These are phyloP conservation scores for Ochlodes sylvanus DNA, from an alignment of 2,888 invertebrate genomes.

Conservation along the genomic window DNA sequence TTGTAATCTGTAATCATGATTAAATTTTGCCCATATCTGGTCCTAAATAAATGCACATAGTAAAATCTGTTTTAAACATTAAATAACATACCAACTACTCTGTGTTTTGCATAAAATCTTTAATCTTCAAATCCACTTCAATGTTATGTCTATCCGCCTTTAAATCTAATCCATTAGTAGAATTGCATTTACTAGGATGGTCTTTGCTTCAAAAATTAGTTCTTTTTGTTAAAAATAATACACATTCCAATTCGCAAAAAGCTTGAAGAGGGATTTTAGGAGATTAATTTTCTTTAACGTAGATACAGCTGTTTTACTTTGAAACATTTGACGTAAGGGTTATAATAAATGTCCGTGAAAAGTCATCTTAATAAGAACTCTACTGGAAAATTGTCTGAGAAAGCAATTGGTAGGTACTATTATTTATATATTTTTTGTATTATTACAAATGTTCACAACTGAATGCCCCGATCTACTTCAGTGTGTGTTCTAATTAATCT, in stretches of 20 bases:
- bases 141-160: neutral
- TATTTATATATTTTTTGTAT: neutral
- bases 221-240: constrained; percentile 1
- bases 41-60: too few relatives aligned
- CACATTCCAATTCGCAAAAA: neutral
- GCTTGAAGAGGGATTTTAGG: neutral
- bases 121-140: too few relatives aligned
- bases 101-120: too few relatives aligned
- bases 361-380: neutral
- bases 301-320: neutral
- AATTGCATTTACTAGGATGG: neutral
- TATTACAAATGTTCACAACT: too few relatives aligned
- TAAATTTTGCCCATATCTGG: too few relatives aligned
- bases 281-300: constrained; percentile 2
- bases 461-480: too few relatives aligned
- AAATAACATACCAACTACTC: too few relatives aligned
- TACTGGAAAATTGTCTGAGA: too few relatives aligned
- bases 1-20: too few relatives aligned
- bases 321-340: neutral
- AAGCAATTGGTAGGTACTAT: too few relatives aligned
- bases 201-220: constrained; percentile 2
- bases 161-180: constrained; percentile 5
- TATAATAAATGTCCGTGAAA: neutral
- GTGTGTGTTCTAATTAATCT: too few relatives aligned
- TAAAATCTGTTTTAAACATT: too few relatives aligned